A percentile compares a stretch with the other conserved stretches of the same genome.
These are phyloP conservation scores for Diprion similis DNA, from an alignment of 1,140 invertebrate genomes.

Conservation along the genomic window DNA sequence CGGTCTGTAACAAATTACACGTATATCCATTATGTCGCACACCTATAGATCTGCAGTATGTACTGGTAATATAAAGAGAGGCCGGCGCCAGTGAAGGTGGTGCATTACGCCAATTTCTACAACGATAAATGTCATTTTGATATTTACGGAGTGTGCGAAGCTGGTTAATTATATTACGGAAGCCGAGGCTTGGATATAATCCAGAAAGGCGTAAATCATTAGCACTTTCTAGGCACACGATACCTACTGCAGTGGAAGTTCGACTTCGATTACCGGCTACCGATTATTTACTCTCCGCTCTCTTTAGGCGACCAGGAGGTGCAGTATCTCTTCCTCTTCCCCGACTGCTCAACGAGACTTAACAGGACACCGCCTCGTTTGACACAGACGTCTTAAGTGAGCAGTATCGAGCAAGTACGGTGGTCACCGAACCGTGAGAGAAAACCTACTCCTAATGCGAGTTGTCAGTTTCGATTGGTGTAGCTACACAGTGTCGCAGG, in stretches of 20 bases:
- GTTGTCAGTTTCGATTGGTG: too few species aligned
- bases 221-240: not conserved
- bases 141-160: conserved; percentile 1
- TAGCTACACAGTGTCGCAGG: too few species aligned
- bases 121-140: conserved; percentile 13
- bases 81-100: too few species aligned
- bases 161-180: conserved; percentile 8
- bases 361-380: not conserved
- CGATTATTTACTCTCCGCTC: too few species aligned
- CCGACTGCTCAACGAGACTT: not conserved
- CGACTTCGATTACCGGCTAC: too few species aligned
- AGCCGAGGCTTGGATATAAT: not conserved
- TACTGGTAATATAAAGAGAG: too few species aligned
- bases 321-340: not conserved
- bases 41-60: not conserved
- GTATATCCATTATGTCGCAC: not conserved
- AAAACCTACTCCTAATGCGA: too few species aligned
- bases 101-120: not conserved
- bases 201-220: conserved; percentile 9
- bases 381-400: not conserved
- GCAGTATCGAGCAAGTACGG: not conserved
- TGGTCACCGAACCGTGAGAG: too few species aligned
- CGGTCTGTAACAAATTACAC: not conserved
- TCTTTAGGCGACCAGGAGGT: not conserved
- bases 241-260: too few species aligned